Conservation (phyloP, 2,888 invertebrate genomes). For the Aleiodes testaceus region DNA sequence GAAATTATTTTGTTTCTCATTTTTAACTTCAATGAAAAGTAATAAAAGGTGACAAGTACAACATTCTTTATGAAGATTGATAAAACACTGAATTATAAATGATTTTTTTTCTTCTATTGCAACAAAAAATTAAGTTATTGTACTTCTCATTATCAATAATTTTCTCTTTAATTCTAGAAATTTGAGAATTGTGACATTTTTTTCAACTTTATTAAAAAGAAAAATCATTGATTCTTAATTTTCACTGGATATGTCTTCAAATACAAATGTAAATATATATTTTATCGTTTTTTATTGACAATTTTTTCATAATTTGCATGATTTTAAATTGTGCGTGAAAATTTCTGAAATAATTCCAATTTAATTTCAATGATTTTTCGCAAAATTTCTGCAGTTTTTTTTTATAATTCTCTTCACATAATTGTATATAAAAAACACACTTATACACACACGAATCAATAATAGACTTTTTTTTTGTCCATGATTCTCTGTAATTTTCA, state of each 20-base stretch:
- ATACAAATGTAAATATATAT: constrained; percentile 61
- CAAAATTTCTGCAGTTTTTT: constrained; percentile 25
- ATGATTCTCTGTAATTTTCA: constrained; percentile 40
- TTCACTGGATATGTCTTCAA: constrained; percentile 65
- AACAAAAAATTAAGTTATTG: not conserved
- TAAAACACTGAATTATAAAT: constrained; percentile 5
- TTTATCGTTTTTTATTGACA: constrained; percentile 18
- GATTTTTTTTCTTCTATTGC: not conserved
- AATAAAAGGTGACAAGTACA: constrained; percentile 24
- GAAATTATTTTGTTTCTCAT: constrained; percentile 42
- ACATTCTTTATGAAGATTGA: not conserved
- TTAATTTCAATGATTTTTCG: not conserved
- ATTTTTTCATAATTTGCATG: constrained; percentile 6
- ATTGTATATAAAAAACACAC: constrained; percentile 62
- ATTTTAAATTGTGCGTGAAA: too few relatives aligned
- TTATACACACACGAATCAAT: constrained; percentile 64
- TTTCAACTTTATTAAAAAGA: not conserved
- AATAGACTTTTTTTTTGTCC: constrained; percentile 53
- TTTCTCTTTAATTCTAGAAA: not conserved
- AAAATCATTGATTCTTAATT: constrained; percentile 52
- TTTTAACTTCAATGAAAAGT: not conserved
- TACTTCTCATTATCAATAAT: not conserved
- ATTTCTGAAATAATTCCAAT: not conserved
- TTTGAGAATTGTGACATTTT: not conserved
- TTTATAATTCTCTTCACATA: constrained; percentile 47